phyloP scores from a whole-genome alignment of 1,140 invertebrate genomes.

The Calephelis nemesis region DNA sequence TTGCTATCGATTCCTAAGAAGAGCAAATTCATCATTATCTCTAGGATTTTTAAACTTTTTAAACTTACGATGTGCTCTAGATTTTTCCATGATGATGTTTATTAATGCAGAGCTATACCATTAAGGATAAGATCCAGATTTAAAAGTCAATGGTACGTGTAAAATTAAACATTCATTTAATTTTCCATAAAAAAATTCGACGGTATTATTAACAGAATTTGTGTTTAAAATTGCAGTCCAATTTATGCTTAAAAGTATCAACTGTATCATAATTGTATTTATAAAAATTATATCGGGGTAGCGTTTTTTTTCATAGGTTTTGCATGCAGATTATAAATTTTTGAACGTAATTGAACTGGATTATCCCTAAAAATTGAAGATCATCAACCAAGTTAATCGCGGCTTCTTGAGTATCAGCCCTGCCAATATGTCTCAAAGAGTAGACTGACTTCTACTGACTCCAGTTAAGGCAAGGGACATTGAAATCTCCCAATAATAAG shows the following conservation, averaged over 20 bases:
- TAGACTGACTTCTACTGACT: not conserved
- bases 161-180: not conserved
- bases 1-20: not conserved
- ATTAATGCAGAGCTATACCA: not conserved
- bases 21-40: not conserved
- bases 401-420: not conserved
- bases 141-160: not conserved
- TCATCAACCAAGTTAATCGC: not conserved
- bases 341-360: not conserved
- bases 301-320: not conserved
- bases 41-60: not conserved
- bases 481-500: slow-evolving; percentile 1
- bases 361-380: not conserved
- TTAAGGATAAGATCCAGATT: not conserved
- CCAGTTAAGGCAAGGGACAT: not conserved
- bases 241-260: not conserved
- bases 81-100: slow-evolving; percentile 2
- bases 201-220: not conserved
- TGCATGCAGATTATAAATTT: not conserved
- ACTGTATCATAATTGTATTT: not conserved
- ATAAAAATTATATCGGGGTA: not conserved
- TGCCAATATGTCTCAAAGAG: not conserved
- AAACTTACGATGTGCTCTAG: not conserved
- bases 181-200: not conserved
- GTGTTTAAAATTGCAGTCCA: not conserved